Conservation (phyloP, 2,113 vertebrate species). For the Xiphophorus maculatus region DNA sequence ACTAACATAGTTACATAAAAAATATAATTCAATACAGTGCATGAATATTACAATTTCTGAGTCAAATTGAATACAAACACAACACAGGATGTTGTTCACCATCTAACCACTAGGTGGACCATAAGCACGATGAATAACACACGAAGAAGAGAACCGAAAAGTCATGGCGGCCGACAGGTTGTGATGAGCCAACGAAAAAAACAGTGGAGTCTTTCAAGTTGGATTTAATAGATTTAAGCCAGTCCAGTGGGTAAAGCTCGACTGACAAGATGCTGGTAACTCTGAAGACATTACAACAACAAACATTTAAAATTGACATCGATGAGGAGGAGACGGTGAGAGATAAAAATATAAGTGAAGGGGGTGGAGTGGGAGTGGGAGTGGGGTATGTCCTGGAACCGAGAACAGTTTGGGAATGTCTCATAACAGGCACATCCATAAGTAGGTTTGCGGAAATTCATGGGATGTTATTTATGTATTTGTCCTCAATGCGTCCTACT, state of each 20-base stretch:
- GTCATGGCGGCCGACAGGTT: constrained; percentile 81
- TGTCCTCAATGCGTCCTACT: background rate
- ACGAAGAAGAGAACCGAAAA: constrained; percentile 67
- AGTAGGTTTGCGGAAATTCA: background rate
- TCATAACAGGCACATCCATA: background rate
- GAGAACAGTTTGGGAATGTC: background rate
- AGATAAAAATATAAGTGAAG: constrained; percentile 25
- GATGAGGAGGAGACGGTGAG: constrained; percentile 86
- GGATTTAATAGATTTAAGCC: constrained; percentile 9
- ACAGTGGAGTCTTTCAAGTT: constrained; percentile 60
- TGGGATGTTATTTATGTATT: background rate
- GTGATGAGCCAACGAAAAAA: constrained; percentile 78
- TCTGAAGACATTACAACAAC: constrained; percentile 93
- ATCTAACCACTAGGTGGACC: constrained; percentile 19
- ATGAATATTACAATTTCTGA: background rate
- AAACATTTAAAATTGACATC: constrained; percentile 93
- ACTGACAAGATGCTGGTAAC: constrained; percentile 89
- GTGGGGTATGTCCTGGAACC: constrained; percentile 45
- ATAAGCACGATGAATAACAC: fast-evolving
- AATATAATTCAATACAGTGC: background rate
- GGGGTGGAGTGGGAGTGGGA: constrained; percentile 56
- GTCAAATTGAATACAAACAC: background rate
- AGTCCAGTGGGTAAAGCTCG: background rate
- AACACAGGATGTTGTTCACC: background rate
- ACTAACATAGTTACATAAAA: background rate